Evolutionary conservation across 2,113 vertebrate species (phyloP).

Genomic region (Menura novaehollandiae): DNA sequence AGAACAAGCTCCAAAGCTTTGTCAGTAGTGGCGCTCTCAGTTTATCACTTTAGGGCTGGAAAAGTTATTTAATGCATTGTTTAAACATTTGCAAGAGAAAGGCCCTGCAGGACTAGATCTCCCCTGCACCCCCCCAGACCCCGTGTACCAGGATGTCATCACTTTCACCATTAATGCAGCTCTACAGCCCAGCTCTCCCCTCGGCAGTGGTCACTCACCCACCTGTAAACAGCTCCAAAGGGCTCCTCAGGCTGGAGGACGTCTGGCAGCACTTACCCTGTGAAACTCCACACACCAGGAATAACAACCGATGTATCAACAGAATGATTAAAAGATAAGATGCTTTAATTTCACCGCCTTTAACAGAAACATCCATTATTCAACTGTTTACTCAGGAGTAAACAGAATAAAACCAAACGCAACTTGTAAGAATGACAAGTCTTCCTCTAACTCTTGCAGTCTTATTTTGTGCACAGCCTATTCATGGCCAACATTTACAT

Average conservation of each 20-base stretch:
- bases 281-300: not conserved
- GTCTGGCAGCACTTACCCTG: too few species aligned
- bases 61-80: not conserved
- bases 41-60: not conserved
- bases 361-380: not conserved
- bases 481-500: not conserved
- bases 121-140: too few species aligned
- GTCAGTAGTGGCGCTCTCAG: too few species aligned
- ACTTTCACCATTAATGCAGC: not conserved
- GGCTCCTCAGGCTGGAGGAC: too few species aligned
- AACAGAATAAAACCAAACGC: not conserved
- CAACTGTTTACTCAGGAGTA: not conserved
- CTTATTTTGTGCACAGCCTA: not conserved
- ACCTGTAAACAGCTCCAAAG: too few species aligned
- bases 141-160: not conserved
- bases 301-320: too few species aligned
- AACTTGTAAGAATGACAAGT: not conserved
- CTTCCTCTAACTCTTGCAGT: not conserved
- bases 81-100: not conserved
- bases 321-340: not conserved
- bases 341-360: slow-evolving; percentile 19
- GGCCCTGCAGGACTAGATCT: not conserved
- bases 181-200: too few species aligned
- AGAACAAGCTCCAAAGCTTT: not conserved
- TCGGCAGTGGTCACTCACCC: too few species aligned